phyloP scores from a whole-genome alignment of 2,113 vertebrate genomes.

The Calcarius ornatus region DNA sequence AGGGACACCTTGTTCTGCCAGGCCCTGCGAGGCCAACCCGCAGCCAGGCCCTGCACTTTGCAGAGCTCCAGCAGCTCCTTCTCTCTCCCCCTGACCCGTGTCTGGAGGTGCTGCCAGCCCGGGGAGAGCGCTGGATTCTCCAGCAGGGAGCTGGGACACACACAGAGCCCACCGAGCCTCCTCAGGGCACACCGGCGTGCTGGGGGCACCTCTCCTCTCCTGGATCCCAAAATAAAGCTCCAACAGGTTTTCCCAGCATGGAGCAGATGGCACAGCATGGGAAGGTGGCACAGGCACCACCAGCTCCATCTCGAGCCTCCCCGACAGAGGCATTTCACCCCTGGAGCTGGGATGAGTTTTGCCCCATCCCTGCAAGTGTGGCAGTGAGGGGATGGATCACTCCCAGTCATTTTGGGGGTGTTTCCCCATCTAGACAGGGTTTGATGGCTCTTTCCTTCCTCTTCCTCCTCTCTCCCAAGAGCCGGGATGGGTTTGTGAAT shows the following conservation, averaged over 20 bases:
- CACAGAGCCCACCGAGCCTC: fast-evolving
- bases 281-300: not conserved
- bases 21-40: not conserved
- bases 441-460: not conserved
- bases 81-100: not conserved
- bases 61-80: not conserved
- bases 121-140: fast-evolving
- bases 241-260: fast-evolving
- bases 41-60: not conserved
- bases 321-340: fast-evolving
- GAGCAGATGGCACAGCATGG: not conserved
- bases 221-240: not conserved
- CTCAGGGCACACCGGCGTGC: fast-evolving
- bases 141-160: fast-evolving
- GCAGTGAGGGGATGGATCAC: not conserved
- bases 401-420: fast-evolving
- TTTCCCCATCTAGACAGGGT: not conserved
- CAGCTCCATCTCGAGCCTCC: not conserved
- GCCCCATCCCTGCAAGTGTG: fast-evolving
- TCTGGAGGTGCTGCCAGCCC: fast-evolving
- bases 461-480: not conserved
- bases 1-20: constrained; percentile 1
- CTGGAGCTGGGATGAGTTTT: fast-evolving
- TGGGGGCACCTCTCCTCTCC: not conserved
- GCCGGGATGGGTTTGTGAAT: constrained; percentile 49